These are phyloP conservation scores for Phoeniculus purpureus DNA, from an alignment of 2,797 vertebrate genomes.

Conservation along the genomic window DNA sequence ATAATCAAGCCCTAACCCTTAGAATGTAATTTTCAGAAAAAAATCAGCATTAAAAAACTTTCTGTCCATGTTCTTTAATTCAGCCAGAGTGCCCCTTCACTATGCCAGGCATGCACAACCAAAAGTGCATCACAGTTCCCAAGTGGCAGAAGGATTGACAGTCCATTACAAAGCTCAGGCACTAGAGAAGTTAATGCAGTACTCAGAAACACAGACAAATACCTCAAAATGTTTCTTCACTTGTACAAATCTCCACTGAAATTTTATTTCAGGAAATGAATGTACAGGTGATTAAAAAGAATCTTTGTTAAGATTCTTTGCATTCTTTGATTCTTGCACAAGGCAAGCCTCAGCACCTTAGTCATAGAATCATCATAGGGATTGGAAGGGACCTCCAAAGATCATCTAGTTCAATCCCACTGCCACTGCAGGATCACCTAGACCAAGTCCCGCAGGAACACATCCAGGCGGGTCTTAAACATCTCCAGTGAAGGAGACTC, in stretches of 20 bases:
- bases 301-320: not conserved
- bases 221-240: not conserved
- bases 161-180: not conserved
- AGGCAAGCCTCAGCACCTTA: not conserved
- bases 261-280: not conserved
- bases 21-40: not conserved
- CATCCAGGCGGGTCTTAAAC: too few relatives aligned
- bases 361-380: too few relatives aligned
- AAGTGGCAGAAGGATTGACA: not conserved
- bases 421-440: too few relatives aligned
- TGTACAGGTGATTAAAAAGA: not conserved
- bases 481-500: too few relatives aligned
- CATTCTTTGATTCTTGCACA: not conserved
- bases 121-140: accelerated
- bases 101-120: not conserved
- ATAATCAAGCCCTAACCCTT: not conserved
- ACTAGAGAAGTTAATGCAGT: not conserved
- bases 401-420: too few relatives aligned
- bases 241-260: not conserved
- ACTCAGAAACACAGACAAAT: not conserved
- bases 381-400: too few relatives aligned
- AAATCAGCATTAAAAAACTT: not conserved
- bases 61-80: not conserved
- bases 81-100: not conserved
- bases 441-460: too few relatives aligned